phyloP scores from a whole-genome alignment of 2,888 invertebrate species.

The Cyclophora punctaria region DNA sequence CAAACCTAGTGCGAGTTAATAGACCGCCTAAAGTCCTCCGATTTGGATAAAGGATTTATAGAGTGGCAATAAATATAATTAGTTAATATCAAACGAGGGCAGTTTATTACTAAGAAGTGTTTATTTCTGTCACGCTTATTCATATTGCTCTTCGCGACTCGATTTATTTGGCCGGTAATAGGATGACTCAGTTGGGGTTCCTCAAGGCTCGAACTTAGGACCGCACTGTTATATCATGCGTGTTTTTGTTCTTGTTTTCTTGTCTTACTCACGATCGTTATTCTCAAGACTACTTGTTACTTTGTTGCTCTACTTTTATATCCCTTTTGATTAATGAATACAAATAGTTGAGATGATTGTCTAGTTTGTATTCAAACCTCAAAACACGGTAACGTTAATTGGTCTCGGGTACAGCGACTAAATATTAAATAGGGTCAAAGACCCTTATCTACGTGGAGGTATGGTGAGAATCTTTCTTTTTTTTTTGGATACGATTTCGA shows the following conservation, averaged over 20 bases:
- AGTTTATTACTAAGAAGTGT: background rate
- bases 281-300: background rate
- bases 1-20: too few relatives aligned
- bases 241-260: background rate
- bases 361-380: slow-evolving; percentile 50
- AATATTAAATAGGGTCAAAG: slow-evolving; percentile 60
- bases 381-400: slow-evolving; percentile 51
- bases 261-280: too few relatives aligned
- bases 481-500: slow-evolving; percentile 25
- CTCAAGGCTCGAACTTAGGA: slow-evolving; percentile 8
- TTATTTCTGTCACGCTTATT: background rate
- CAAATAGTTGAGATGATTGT: slow-evolving; percentile 20
- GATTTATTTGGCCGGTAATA: too few relatives aligned
- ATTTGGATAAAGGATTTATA: too few relatives aligned
- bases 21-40: too few relatives aligned
- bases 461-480: slow-evolving; percentile 36
- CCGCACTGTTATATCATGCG: slow-evolving; percentile 4
- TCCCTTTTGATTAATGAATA: background rate
- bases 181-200: slow-evolving; percentile 1
- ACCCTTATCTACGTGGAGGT: slow-evolving; percentile 44
- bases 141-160: background rate
- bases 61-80: too few relatives aligned
- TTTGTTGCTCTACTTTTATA: background rate
- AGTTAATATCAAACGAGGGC: background rate
- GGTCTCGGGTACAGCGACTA: slow-evolving; percentile 41